phyloP scores from a whole-genome alignment of 2,797 vertebrate genomes.

The Okamejei kenojei region DNA sequence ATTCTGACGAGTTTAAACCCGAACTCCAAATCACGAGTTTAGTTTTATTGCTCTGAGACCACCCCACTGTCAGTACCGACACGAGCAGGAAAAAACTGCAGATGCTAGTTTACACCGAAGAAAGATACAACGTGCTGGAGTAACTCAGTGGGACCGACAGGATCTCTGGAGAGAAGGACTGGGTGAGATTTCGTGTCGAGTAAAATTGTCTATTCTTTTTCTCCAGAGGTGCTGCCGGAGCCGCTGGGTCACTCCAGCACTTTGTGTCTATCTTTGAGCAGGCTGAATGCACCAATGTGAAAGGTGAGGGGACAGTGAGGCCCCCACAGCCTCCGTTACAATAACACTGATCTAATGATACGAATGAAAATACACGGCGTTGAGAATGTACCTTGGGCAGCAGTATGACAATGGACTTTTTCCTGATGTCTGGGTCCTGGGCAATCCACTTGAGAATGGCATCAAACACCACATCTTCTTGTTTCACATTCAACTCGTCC shows the following conservation, averaged over 20 bases:
- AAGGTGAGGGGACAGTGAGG: background rate
- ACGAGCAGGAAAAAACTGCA: no score
- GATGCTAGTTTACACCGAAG: no score
- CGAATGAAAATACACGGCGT: background rate
- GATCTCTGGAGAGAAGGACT: no score
- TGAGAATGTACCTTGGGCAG: conserved; percentile 57
- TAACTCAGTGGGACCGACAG: no score
- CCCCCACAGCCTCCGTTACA: background rate
- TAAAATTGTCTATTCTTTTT: no score
- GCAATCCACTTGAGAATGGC: conserved; percentile 62
- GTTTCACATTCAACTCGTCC: conserved; percentile 63
- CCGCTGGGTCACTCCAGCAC: no score
- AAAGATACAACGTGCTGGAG: no score
- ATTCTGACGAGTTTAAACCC: no score
- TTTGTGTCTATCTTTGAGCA: no score
- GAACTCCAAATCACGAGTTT: no score
- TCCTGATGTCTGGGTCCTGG: conserved; percentile 53
- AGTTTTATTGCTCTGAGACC: background rate
- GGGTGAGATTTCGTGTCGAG: no score
- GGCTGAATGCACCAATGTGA: background rate
- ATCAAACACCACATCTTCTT: conserved; percentile 60
- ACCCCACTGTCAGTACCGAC: background rate
- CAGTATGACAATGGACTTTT: conserved; percentile 53
- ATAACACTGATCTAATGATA: background rate
- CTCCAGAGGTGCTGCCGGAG: no score